Evolutionary conservation across 2,888 invertebrate species (phyloP), one percentile per base, ranked within the genome.

Genomic region (Heliconius aoede): DNA sequence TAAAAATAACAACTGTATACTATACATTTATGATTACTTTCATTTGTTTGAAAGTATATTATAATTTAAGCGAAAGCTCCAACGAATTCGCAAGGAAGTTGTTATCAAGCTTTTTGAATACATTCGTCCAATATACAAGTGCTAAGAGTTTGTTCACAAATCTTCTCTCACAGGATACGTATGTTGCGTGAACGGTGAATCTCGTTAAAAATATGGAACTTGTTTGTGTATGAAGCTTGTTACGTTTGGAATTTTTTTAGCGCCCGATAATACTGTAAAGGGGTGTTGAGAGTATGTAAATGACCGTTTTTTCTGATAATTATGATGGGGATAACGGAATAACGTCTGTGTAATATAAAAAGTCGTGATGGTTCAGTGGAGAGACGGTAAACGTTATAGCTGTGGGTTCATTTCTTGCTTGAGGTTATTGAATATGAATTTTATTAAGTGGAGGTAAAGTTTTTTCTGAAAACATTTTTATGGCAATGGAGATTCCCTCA

Each of bases 61-160:
- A 76, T 71, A 78, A 76, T 71, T 64, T 64, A 30, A 69, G 71
- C 69, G 46, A n/a, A n/a, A n/a, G n/a, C 68, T 51, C 62, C 18
- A 67, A 32, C 64, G 74, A 26, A 55, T 65, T 28, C 58, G 58
- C 61, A n/a, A 69, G 69, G 46, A 78, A 76, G 76, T 76, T 76
- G 71, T 76, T 73, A 73, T 51, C 40, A 64, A 72, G 51, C 60
- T 73, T 76, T n/a, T 78, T 73, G 73, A 76, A 78, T 78, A 75
- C 58, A 21, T 40, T 76, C 76, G 15, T 51, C n/a, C 71, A 32
- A 69, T 73, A 58, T 73, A 58, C 30, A 69, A 64, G 71, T 73
- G 68, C 69, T 72, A 55, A 65, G 74, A 69, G 55, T 55, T 55
- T 65, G 40, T 67, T 69, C 60, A 61, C 30, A 32, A 55, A 67